These are phyloP conservation scores for Drosophila borborema DNA, from an alignment of 2,888 invertebrate genomes.

Conservation along the genomic window DNA sequence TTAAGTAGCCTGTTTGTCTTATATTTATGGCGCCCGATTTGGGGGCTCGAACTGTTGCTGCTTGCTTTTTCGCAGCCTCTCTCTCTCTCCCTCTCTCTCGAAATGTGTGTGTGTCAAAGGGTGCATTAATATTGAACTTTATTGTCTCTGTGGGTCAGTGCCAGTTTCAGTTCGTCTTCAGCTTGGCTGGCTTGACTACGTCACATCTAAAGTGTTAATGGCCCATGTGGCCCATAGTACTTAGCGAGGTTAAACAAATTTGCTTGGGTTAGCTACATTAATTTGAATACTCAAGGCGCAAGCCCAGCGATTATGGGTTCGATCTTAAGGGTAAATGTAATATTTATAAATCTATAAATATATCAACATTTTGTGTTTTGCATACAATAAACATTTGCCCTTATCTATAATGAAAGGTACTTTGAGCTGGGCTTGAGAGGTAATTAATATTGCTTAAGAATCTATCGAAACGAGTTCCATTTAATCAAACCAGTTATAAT, in stretches of 20 bases:
- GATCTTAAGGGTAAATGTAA: neutral
- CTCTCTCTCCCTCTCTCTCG: neutral
- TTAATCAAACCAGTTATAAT: neutral
- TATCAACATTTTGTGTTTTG: neutral
- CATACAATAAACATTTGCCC: too few species aligned
- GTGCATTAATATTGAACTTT: slow-evolving; percentile 80
- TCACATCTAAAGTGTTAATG: slow-evolving; percentile 62
- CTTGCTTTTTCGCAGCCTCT: neutral
- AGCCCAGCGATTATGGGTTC: slow-evolving; percentile 5
- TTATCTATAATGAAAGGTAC: neutral
- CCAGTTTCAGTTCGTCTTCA: slow-evolving; percentile 39
- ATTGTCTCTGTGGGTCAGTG: slow-evolving; percentile 71
- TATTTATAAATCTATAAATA: neutral
- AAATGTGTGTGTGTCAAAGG: slow-evolving; percentile 63
- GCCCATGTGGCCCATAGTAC: slow-evolving; percentile 44
- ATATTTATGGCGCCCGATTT: slow-evolving; percentile 70
- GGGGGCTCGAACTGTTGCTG: slow-evolving; percentile 37
- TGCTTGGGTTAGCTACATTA: slow-evolving; percentile 36
- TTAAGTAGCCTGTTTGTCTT: slow-evolving; percentile 77
- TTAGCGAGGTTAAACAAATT: slow-evolving; percentile 41
- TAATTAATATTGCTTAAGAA: neutral
- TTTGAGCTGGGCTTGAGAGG: too few species aligned
- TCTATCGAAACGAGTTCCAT: neutral
- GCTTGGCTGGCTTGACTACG: slow-evolving; percentile 11
- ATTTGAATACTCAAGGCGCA: slow-evolving; percentile 26